phyloP scores from a whole-genome alignment of 1,140 invertebrate genomes.

The Mylabris phalerata region DNA sequence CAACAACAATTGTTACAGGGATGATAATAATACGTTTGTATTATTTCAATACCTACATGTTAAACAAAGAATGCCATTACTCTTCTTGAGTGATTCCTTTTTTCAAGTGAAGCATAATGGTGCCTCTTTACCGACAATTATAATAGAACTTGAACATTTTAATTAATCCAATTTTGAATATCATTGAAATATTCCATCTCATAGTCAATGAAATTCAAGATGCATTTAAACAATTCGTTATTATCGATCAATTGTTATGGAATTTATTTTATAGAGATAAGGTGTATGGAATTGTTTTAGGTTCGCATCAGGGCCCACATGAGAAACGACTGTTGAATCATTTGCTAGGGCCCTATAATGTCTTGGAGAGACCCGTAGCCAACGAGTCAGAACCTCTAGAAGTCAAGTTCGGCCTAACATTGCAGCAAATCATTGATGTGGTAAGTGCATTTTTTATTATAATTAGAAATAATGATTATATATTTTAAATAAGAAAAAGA shows the following conservation, averaged over 20 bases:
- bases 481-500: background rate
- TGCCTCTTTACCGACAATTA: no score
- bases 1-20: no score
- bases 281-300: conserved; percentile 39
- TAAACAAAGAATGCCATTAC: no score
- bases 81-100: no score
- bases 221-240: no score
- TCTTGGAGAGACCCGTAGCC: conserved; percentile 89
- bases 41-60: no score
- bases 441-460: conserved; percentile 55
- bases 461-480: background rate
- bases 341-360: conserved; percentile 89
- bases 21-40: no score
- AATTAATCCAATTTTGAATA: no score
- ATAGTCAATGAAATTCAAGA: no score
- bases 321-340: conserved; percentile 84
- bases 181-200: no score
- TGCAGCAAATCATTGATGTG: conserved; percentile 99
- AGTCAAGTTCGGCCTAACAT: conserved; percentile 89
- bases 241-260: conserved; percentile 3
- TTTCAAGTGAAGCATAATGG: no score
- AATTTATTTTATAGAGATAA: background rate
- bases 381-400: conserved; percentile 91
- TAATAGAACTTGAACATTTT: no score
- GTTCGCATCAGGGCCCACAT: conserved; percentile 76